Base-by-base conservation (phyloP, 2,797 vertebrate species). In the Malacoctenus gilli region DNA sequence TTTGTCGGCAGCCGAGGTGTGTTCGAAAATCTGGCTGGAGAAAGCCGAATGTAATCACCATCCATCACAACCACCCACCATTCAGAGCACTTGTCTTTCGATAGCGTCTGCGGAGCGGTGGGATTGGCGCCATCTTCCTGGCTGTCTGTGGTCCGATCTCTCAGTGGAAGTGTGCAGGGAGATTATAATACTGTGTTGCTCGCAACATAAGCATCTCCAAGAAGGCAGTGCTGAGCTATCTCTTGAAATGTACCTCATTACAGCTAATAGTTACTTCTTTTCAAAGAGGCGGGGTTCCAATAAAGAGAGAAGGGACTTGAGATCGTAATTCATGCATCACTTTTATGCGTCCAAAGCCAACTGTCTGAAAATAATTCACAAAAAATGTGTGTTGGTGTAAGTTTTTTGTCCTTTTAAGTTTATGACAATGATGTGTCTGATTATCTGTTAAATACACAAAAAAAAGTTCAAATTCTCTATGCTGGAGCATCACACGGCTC, bases 31-130 rank as follows among this genome's bases (percentile, higher is more conserved):
- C 54, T 64, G 61, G 18, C 56, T 13, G 21, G 34, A 30, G 31
- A 74, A 54, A 71, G 37, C 51, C 34, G 57, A 68, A 60, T 23
- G 13, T 38, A 56, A 63, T 79, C 32, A 19, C 44, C 53, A 61
- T 72, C 80, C 50, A 77, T 75, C 52, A 68, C 18, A 30, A 39
- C 40, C 61, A 68, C 64, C 56, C 46, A 22, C 20, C 53, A 44
- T 79, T 70, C 18, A 19, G 50, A 72, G 55, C 38, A 22, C 40
- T 38, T 59, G 42, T 58, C 55, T 54, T 43, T 61, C 60, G 54
- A 48, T 31, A 32, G 55, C 55, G 19, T 5, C n/a, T 22, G 52
- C 25, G 34, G 51, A 71, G 44, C 46, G 60, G 54, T 4, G 28
- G 39, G 25, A 55, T 23, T 58, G 41, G 20, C 53, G 30, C 36